Conservation (phyloP, 2,888 invertebrate species). For the Hofmannophila pseudospretella region DNA sequence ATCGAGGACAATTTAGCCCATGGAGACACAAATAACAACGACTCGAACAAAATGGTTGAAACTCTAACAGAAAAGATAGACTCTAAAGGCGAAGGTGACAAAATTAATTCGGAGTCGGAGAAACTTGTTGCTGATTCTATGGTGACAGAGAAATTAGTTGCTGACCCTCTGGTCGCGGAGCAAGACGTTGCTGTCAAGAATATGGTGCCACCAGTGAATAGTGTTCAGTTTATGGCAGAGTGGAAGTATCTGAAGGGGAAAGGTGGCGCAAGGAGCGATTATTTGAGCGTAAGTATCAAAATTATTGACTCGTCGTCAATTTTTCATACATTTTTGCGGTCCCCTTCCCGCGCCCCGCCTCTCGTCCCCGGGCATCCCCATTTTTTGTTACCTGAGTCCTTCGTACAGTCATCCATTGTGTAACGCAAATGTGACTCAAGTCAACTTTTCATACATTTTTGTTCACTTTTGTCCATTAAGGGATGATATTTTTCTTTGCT, state of each 20-base stretch:
- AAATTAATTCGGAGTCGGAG: conserved; percentile 40
- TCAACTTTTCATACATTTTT: too few relatives aligned
- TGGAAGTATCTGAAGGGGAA: conserved; percentile 79
- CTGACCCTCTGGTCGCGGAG: conserved; percentile 28
- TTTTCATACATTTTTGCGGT: too few relatives aligned
- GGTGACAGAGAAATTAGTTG: conserved; percentile 32
- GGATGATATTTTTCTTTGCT: too few relatives aligned
- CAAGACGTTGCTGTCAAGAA: too few relatives aligned
- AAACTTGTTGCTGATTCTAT: conserved; percentile 35
- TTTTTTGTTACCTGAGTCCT: too few relatives aligned
- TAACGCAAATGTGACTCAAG: too few relatives aligned
- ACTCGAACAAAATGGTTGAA: conserved; percentile 25
- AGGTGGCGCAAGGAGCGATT: conserved; percentile 72
- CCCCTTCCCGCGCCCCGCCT: too few relatives aligned
- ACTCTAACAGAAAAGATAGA: conserved; percentile 7
- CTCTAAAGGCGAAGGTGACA: conserved; percentile 17
- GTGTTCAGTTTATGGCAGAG: conserved; percentile 80
- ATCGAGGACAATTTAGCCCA: conserved; percentile 32
- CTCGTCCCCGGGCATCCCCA: too few relatives aligned
- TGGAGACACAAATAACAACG: conserved; percentile 45
- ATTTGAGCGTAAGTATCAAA: conserved; percentile 75
- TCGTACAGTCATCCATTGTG: too few relatives aligned
- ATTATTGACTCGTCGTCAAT: too few relatives aligned
- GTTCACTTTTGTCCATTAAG: too few relatives aligned
- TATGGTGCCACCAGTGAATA: conserved; percentile 73